Percentiles rank a stretch among this genome's conserved stretches.
Conservation (phyloP, 1,140 invertebrate genomes). For the Archegozetes longisetosus region DNA sequence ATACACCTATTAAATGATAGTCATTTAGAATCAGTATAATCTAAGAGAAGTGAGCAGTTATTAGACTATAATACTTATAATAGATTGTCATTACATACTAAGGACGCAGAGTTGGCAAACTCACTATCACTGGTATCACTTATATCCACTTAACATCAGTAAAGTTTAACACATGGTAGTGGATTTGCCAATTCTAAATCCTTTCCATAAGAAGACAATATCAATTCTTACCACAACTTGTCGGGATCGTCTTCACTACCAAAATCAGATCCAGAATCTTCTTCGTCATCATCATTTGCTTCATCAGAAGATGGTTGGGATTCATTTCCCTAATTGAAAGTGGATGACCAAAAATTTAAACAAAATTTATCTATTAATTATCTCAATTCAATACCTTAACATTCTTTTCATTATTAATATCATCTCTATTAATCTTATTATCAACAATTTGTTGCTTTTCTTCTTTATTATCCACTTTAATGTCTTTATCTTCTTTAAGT, state of each 20-base stretch:
- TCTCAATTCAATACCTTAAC: too few species aligned
- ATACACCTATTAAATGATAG: constrained; percentile 44
- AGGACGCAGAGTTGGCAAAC: too few species aligned
- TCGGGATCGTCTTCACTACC: constrained; percentile 89
- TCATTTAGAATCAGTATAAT: not conserved
- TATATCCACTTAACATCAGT: too few species aligned
- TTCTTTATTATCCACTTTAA: not conserved
- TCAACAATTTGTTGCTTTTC: not conserved
- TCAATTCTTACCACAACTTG: constrained; percentile 58
- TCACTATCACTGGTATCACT: too few species aligned
- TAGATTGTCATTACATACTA: too few species aligned
- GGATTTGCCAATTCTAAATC: too few species aligned
- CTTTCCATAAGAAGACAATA: not conserved
- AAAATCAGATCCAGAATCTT: constrained; percentile 42
- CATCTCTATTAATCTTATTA: not conserved
- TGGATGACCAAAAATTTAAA: too few species aligned
- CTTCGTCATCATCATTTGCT: constrained; percentile 23
- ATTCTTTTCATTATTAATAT: not conserved
- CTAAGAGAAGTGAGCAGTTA: too few species aligned
- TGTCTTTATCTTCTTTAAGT: not conserved
- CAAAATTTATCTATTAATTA: too few species aligned
- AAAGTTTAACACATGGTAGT: too few species aligned
- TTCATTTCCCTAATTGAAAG: too few species aligned
- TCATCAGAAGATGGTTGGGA: constrained; percentile 4
- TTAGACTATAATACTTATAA: too few species aligned